Conservation (phyloP, 1,140 invertebrate species). For the Holotrichia oblita region DNA sequence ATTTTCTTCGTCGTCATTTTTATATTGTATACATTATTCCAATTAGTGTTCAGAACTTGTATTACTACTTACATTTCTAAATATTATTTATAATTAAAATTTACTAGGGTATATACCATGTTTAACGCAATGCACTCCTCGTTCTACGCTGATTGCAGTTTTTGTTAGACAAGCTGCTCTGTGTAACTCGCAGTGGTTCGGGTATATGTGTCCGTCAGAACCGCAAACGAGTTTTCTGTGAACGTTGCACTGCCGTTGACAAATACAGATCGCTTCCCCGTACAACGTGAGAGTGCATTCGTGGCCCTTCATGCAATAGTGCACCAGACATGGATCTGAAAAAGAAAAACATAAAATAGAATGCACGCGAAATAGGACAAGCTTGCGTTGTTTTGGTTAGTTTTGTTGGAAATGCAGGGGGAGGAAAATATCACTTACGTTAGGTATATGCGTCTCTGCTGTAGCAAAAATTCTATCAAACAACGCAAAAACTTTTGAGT, state of each 20-base stretch:
- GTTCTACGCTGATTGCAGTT: constrained; percentile 67
- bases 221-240: constrained; percentile 76
- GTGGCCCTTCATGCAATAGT: constrained; percentile 74
- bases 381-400: not conserved
- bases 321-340: constrained; percentile 71
- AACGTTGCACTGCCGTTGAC: constrained; percentile 67
- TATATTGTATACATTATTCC: not conserved
- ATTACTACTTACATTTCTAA: not conserved
- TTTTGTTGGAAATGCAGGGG: too few species aligned
- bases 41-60: too few species aligned
- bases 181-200: constrained; percentile 81
- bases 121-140: constrained; percentile 64
- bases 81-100: not conserved
- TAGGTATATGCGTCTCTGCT: too few species aligned
- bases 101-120: constrained; percentile 55
- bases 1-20: too few species aligned
- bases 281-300: constrained; percentile 68
- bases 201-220: constrained; percentile 77
- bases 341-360: constrained; percentile 41
- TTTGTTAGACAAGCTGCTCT: constrained; percentile 72
- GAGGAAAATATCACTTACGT: too few species aligned
- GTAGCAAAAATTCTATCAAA: too few species aligned
- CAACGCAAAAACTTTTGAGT: too few species aligned
- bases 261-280: constrained; percentile 70
- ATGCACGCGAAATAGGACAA: constrained; percentile 1